These are phyloP conservation scores for Melanerpes aurifrons DNA, from an alignment of 2,113 vertebrate species.

Conservation along the genomic window DNA sequence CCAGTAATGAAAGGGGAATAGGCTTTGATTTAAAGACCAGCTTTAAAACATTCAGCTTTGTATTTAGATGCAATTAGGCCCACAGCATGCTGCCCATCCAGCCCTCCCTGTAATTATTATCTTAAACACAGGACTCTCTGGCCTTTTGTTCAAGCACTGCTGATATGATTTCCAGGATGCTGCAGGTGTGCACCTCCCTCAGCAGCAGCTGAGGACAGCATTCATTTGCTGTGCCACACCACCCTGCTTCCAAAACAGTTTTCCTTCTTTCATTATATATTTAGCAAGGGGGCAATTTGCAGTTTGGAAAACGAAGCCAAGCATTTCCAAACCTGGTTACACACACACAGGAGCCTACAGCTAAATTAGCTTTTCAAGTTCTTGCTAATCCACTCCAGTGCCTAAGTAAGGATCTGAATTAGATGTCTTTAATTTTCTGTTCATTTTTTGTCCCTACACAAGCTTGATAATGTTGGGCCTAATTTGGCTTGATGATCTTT, in stretches of 20 bases:
- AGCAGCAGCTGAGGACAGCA: not conserved
- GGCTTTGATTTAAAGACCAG: slow-evolving; percentile 36
- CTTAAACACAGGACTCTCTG: slow-evolving; percentile 33
- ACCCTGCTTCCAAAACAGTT: not conserved
- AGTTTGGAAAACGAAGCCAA: not conserved
- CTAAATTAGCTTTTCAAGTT: not conserved
- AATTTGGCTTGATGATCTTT: not conserved
- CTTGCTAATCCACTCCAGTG: not conserved
- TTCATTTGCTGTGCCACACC: not conserved
- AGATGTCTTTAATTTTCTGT: not conserved
- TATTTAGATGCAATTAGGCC: slow-evolving; percentile 68
- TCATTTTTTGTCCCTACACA: not conserved
- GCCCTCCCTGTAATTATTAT: slow-evolving; percentile 63
- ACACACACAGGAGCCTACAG: not conserved
- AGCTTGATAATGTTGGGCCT: not conserved
- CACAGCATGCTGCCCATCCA: slow-evolving; percentile 4
- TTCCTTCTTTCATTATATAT: not conserved
- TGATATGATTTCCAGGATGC: slow-evolving; percentile 38
- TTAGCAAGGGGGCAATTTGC: not conserved
- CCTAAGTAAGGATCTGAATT: not conserved
- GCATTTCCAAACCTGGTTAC: not conserved
- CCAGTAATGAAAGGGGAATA: slow-evolving; percentile 55
- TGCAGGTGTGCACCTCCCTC: slow-evolving; percentile 31
- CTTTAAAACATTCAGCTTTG: slow-evolving; percentile 19
- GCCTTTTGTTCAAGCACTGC: slow-evolving; percentile 19